Conservation (phyloP, 2,113 vertebrate species). For the Labrus mixtus region DNA sequence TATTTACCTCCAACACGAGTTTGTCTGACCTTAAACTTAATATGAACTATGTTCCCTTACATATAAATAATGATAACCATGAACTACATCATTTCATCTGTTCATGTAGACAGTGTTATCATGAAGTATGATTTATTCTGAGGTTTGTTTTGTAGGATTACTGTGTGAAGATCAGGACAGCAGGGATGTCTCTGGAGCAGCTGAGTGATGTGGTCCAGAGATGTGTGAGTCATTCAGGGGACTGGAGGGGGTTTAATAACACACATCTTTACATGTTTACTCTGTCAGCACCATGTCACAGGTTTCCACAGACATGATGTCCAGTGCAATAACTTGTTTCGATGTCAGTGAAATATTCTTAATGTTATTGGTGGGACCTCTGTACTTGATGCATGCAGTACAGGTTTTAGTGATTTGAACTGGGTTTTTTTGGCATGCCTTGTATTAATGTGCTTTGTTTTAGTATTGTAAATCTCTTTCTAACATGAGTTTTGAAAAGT, state of each 20-base stretch:
- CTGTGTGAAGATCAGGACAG: constrained; percentile 24
- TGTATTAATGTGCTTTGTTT: too few relatives aligned
- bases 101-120: background rate
- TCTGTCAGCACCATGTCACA: too few relatives aligned
- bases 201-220: constrained; percentile 91
- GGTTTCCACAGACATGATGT: background rate
- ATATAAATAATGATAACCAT: background rate
- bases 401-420: too few relatives aligned
- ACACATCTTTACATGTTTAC: too few relatives aligned
- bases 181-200: constrained; percentile 91
- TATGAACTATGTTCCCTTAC: background rate
- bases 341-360: too few relatives aligned
- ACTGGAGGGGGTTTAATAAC: background rate
- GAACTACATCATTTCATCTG: background rate
- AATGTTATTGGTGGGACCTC: too few relatives aligned
- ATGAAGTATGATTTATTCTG: background rate
- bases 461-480: too few relatives aligned
- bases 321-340: too few relatives aligned
- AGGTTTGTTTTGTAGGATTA: constrained; percentile 29
- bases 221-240: constrained; percentile 89
- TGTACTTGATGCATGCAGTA: too few relatives aligned
- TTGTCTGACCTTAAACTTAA: background rate
- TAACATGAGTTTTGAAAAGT: too few relatives aligned
- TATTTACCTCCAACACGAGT: background rate
- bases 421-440: too few relatives aligned